Evolutionary conservation across 2,797 vertebrate genomes (phyloP).

Genomic region (Pangasius mekongensis): DNA sequence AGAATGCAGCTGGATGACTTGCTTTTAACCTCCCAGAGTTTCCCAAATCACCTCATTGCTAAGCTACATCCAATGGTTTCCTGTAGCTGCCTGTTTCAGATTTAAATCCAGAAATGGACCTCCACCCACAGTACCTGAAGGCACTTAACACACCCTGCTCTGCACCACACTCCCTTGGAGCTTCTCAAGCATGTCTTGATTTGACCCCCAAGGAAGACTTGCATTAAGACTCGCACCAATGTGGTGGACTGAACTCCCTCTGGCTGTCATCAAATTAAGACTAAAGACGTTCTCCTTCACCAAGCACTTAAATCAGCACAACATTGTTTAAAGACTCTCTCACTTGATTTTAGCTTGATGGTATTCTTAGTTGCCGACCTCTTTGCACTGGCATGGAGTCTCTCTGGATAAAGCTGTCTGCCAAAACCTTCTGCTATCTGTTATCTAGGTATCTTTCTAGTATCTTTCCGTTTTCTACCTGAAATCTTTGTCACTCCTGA

Average conservation of each 20-base stretch:
- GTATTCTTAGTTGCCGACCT: not conserved
- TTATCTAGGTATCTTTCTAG: not conserved
- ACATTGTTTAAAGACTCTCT: not conserved
- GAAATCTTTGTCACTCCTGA: not conserved
- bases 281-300: not conserved
- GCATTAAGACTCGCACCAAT: not conserved
- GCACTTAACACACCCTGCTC: not conserved
- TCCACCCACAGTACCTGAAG: not conserved
- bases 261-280: not conserved
- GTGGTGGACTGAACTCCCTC: not conserved
- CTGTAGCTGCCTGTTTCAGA: not conserved
- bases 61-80: not conserved
- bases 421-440: not conserved
- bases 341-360: not conserved
- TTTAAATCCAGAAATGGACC: not conserved
- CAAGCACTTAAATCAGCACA: not conserved
- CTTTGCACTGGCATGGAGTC: not conserved
- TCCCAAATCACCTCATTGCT: not conserved
- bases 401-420: not conserved
- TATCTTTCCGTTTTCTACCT: not conserved
- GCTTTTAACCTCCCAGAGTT: not conserved
- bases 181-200: not conserved
- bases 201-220: not conserved
- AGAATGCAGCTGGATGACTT: not conserved
- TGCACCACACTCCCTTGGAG: not conserved